Conservation (phyloP, 2,113 vertebrate species). For the Callopanchax toddi region DNA sequence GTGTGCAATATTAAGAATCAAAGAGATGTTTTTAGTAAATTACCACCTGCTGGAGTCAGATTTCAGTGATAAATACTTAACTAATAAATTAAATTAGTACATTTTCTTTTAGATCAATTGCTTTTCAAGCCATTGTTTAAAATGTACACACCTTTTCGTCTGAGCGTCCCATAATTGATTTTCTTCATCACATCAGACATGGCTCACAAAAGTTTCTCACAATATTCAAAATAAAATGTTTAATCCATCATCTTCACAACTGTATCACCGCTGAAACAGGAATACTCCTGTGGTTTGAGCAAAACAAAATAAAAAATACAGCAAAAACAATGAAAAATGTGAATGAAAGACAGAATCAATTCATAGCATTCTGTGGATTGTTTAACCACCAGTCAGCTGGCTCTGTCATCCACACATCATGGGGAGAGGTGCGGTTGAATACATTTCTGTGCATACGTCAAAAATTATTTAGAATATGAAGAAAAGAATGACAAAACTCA, state of each 20-base stretch:
- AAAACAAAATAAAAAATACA: neutral
- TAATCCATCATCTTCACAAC: neutral
- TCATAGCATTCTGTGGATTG: neutral
- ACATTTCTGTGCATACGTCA: neutral
- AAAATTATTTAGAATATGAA: neutral
- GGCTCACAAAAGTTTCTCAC: neutral
- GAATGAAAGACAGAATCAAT: neutral
- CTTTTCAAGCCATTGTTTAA: too few species aligned
- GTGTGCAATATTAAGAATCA: too few species aligned
- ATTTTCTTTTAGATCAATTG: too few species aligned
- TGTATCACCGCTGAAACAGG: neutral
- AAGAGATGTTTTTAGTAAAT: too few species aligned
- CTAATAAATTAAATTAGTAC: too few species aligned
- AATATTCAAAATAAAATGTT: neutral
- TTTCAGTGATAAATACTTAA: too few species aligned
- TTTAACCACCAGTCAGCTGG: neutral
- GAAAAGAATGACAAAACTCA: constrained; percentile 6
- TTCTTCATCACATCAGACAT: too few species aligned
- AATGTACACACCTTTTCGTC: too few species aligned
- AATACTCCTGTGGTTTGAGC: too few species aligned
- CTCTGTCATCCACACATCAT: neutral
- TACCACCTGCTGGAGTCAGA: too few species aligned
- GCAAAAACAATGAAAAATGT: neutral
- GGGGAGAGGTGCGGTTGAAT: neutral
- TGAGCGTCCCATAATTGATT: too few species aligned